These are phyloP conservation scores for Spongilla lacustris DNA, from an alignment of 37 sponge, comb jelly and placozoan species.

Conservation along the genomic window DNA sequence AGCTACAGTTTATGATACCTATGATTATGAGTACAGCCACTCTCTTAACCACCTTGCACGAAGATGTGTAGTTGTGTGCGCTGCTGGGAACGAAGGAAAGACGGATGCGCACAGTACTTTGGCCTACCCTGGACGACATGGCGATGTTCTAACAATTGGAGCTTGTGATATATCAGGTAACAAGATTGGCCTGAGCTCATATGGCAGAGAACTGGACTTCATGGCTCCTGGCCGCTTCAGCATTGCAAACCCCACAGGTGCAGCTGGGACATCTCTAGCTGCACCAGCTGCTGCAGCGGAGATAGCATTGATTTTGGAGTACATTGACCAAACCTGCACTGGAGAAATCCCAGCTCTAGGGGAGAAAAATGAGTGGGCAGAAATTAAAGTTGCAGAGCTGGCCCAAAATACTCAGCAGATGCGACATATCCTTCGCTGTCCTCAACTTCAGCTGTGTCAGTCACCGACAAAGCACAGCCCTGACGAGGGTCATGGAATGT, in stretches of 20 bases:
- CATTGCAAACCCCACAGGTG: background rate
- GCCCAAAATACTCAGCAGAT: background rate
- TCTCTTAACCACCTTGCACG: too few species aligned
- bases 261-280: background rate
- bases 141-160: background rate
- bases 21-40: too few species aligned
- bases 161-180: background rate
- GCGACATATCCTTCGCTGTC: background rate
- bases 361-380: background rate
- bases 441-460: constrained; percentile 3
- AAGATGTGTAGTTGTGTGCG: background rate
- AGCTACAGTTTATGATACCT: too few species aligned
- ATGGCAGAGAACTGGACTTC: background rate
- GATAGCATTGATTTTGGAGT: constrained; percentile 2
- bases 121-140: background rate
- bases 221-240: background rate
- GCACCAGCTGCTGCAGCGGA: constrained; percentile 8
- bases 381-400: background rate
- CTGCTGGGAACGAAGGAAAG: background rate
- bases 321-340: background rate
- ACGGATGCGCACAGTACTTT: background rate
- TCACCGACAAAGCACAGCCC: background rate
- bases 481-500: background rate
- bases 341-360: background rate
- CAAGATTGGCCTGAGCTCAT: background rate